These are phyloP conservation scores for Holacanthella duospinosa DNA, from an alignment of 2,888 invertebrate species.

Conservation along the genomic window DNA sequence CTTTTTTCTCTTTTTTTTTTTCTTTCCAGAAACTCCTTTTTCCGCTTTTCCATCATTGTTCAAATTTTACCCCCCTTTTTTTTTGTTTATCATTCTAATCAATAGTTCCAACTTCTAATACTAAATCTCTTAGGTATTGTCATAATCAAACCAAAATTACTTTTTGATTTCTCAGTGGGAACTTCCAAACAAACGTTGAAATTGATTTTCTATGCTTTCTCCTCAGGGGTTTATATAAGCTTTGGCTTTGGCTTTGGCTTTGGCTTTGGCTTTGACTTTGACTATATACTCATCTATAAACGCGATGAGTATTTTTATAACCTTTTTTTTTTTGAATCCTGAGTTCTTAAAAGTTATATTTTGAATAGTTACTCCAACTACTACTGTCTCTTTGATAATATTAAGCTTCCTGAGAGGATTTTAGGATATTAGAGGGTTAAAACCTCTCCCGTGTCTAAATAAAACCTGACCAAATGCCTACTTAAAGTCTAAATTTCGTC, in stretches of 20 bases:
- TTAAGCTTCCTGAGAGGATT: neutral
- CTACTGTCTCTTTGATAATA: constrained; percentile 4
- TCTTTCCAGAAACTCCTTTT: too few species aligned
- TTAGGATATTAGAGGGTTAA: neutral
- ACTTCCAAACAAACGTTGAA: neutral
- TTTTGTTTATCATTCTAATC: too few species aligned
- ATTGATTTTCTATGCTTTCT: neutral
- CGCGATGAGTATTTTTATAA: too few species aligned
- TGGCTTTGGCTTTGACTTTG: too few species aligned
- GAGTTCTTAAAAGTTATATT: neutral
- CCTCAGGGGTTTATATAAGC: too few species aligned
- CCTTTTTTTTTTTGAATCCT: neutral
- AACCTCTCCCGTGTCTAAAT: neutral
- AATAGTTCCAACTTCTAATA: too few species aligned
- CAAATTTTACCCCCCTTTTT: too few species aligned
- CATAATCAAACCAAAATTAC: constrained; percentile 1
- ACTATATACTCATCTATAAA: too few species aligned
- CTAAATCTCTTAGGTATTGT: neutral
- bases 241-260: too few species aligned
- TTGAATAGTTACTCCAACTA: neutral
- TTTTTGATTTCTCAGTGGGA: neutral
- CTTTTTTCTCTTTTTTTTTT: too few species aligned
- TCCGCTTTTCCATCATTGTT: too few species aligned
- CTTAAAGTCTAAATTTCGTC: neutral
- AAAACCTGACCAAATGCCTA: constrained; percentile 3